Conservation (phyloP, 2,113 vertebrate genomes). For the Columbina picui region DNA sequence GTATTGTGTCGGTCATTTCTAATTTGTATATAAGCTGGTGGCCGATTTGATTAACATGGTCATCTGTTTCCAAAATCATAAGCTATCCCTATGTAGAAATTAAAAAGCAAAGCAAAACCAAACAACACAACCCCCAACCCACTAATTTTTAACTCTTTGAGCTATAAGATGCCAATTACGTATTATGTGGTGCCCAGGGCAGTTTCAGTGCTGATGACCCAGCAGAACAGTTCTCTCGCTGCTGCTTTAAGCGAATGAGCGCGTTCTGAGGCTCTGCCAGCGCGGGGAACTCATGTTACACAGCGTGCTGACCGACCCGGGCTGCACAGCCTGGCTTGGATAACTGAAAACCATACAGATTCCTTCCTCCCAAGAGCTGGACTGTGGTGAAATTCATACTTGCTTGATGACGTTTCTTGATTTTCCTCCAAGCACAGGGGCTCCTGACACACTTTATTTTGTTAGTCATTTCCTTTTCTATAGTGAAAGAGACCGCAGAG, state of each 20-base stretch:
- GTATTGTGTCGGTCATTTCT: neutral
- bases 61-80: neutral
- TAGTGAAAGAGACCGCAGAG: neutral
- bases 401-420: neutral
- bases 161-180: neutral
- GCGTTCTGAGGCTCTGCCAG: neutral
- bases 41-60: neutral
- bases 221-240: neutral
- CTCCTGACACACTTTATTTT: neutral
- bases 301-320: neutral
- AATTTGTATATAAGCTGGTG: neutral
- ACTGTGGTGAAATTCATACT: neutral
- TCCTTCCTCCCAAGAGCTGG: neutral
- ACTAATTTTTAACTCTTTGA: neutral
- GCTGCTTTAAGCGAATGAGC: neutral
- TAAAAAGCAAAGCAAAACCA: neutral
- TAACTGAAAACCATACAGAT: neutral
- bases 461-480: neutral
- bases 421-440: neutral
- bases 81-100: neutral
- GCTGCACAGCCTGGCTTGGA: neutral
- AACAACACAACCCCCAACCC: neutral
- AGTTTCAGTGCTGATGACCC: neutral
- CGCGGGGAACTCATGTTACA: neutral
- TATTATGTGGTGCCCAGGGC: neutral